Evolutionary conservation across 2,888 invertebrate species (phyloP).

Genomic region (Drosophila setosimentum): DNA sequence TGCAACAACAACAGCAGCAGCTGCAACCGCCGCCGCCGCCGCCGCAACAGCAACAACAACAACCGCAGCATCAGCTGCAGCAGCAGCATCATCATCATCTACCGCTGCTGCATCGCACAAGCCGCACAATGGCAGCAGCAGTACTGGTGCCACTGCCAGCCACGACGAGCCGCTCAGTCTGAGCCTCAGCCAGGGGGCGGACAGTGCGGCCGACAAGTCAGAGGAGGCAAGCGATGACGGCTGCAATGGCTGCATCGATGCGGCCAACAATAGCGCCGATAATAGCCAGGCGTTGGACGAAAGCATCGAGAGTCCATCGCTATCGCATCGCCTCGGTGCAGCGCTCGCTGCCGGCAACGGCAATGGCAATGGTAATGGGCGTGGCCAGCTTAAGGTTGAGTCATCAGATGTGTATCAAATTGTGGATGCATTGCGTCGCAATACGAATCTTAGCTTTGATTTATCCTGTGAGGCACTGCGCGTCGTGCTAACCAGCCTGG

Average conservation of each 20-base stretch:
- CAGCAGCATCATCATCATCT: conserved; percentile 5
- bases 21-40: conserved; percentile 1
- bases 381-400: conserved; percentile 81
- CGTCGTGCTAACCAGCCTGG: conserved; percentile 88
- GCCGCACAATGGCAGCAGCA: conserved; percentile 54
- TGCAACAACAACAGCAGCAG: conserved; percentile 8
- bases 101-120: conserved; percentile 23
- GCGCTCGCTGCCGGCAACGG: conserved; percentile 10
- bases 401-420: conserved; percentile 89
- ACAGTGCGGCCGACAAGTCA: conserved; percentile 73
- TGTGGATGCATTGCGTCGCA: conserved; percentile 92
- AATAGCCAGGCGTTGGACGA: conserved; percentile 82
- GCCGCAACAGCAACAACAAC: conserved; percentile 1
- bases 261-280: conserved; percentile 65
- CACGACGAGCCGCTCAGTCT: conserved; percentile 44
- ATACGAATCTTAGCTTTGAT: conserved; percentile 94
- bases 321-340: conserved; percentile 51
- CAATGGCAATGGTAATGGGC: conserved; percentile 35
- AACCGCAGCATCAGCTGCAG: not conserved
- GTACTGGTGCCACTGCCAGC: conserved; percentile 30
- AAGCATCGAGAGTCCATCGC: conserved; percentile 82
- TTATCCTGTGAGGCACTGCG: conserved; percentile 93
- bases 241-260: conserved; percentile 64
- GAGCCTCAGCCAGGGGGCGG: conserved; percentile 58
- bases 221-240: conserved; percentile 77